Evolutionary conservation across 2,888 invertebrate genomes (phyloP).

Genomic region (Eugnorisma glareosa): DNA sequence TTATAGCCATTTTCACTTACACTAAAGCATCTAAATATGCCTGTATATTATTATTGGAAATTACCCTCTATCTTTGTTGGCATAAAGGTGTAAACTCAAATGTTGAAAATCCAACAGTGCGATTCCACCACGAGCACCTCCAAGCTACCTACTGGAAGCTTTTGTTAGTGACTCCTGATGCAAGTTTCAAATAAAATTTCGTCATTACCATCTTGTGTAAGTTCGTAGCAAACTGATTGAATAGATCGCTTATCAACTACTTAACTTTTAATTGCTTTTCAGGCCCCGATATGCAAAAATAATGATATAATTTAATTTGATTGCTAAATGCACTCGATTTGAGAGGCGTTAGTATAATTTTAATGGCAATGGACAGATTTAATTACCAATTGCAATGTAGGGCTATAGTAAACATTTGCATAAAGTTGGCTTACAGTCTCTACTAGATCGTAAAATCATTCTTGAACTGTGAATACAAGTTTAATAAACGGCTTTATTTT

Average conservation of each 20-base stretch:
- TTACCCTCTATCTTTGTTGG: not conserved
- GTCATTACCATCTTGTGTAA: conserved; percentile 68
- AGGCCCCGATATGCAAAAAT: conserved; percentile 44
- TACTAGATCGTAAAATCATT: conserved; percentile 18
- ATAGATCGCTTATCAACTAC: conserved; percentile 69
- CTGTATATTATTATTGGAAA: not conserved
- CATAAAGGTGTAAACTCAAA: not conserved
- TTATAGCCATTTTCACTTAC: not conserved
- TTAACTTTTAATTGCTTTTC: conserved; percentile 60
- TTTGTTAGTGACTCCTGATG: conserved; percentile 64
- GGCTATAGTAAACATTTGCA: conserved; percentile 34
- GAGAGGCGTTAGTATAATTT: conserved; percentile 25
- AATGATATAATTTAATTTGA: conserved; percentile 44
- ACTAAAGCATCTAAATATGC: not conserved
- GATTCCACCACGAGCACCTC: not conserved
- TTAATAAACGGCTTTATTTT: conserved; percentile 22
- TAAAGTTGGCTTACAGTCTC: conserved; percentile 13
- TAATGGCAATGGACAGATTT: conserved; percentile 30
- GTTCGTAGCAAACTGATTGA: conserved; percentile 59
- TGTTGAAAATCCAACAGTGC: not conserved
- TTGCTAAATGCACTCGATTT: conserved; percentile 42
- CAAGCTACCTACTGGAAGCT: conserved; percentile 2
- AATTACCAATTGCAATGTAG: conserved; percentile 22
- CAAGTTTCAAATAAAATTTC: conserved; percentile 70
- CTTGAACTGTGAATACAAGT: conserved; percentile 12